Base-by-base conservation (phyloP, 1,140 invertebrate genomes). In the Drepana arcuata region DNA sequence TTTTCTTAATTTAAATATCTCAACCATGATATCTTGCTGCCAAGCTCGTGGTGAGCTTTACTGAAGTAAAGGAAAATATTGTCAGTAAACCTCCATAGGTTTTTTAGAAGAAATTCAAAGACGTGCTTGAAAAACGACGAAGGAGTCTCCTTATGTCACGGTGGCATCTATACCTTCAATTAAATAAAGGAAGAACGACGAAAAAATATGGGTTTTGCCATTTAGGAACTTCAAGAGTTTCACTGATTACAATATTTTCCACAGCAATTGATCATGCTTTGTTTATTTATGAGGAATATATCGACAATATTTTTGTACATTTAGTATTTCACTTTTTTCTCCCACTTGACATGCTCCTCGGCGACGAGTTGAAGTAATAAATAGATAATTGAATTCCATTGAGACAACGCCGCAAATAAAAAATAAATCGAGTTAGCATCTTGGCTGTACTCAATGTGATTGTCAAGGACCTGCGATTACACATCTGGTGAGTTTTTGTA, bases 381-480 rank as follows among this genome's bases (percentile, higher is more conserved):
- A 38, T 34, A 34, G 25, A 24, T 42, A 44, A 44, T 38, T 29
- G 16, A 9, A 33, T 29, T 21, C 31, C 11, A 16, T 37, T 36
- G 5, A 23, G 15, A 27, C n/a, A 10, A 7, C 4, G 24, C 6
- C 24, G n/a, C 16, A 16, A 27, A 18, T 18, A 2, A 46, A 46
- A 35, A 46, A 25, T 34, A 13, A 41, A 36, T 26, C 29, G 43
- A 21, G 13, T 29, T 29, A 31, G 26, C 25, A 30, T 34, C 32
- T 16, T 7, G 18, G 11, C 14, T 13, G 29, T n/a, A n/a, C n/a
- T 38, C 34, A 40, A 35, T 41, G 37, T 46, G 32, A 40, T 33
- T 40, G 43, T 30, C 43, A 36, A 46, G 43, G 37, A 46, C 37
- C 28, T 13, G 16, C 33, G 30, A 40, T 35, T 41, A 32, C 29